Evolutionary conservation across 2,888 invertebrate genomes (phyloP).

Genomic region (Thera britannica): DNA sequence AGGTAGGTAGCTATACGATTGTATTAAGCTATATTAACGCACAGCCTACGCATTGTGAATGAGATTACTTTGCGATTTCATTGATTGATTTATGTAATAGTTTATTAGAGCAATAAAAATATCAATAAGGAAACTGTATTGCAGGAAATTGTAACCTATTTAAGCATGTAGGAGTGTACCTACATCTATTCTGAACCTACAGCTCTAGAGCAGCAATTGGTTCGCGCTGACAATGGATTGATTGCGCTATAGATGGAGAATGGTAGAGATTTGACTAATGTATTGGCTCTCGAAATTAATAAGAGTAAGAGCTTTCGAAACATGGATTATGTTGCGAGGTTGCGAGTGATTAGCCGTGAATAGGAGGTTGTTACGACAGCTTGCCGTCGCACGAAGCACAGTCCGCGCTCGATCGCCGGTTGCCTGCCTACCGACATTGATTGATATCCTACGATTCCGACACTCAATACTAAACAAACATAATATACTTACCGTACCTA

Average conservation of each 20-base stretch:
- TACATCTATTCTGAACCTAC: too few species aligned
- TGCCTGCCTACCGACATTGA: constrained; percentile 12
- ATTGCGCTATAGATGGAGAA: constrained; percentile 3
- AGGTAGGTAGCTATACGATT: constrained; percentile 11
- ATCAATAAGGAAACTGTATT: constrained; percentile 17
- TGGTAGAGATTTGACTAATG: constrained; percentile 20
- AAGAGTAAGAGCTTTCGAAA: constrained; percentile 41
- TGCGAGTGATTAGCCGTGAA: constrained; percentile 42
- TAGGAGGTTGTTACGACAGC: constrained; percentile 28
- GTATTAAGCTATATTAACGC: constrained; percentile 15
- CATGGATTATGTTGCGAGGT: constrained; percentile 28
- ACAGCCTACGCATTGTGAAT: constrained; percentile 32
- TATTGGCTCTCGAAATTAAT: constrained; percentile 23
- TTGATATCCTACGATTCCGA: constrained; percentile 22
- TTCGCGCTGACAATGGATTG: constrained; percentile 4
- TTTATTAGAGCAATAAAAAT: constrained; percentile 8
- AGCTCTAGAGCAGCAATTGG: not conserved
- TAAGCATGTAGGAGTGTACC: not conserved
- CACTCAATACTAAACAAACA: constrained; percentile 21
- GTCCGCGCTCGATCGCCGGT: not conserved
- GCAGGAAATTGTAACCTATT: constrained; percentile 10
- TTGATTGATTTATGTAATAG: constrained; percentile 26
- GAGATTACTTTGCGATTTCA: constrained; percentile 37
- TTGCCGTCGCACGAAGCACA: not conserved
- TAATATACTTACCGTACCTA: too few species aligned